Percentiles rank a stretch among this genome's conserved stretches.
Conservation (phyloP, 2,888 invertebrate species). For the Machimus atricapillus region DNA sequence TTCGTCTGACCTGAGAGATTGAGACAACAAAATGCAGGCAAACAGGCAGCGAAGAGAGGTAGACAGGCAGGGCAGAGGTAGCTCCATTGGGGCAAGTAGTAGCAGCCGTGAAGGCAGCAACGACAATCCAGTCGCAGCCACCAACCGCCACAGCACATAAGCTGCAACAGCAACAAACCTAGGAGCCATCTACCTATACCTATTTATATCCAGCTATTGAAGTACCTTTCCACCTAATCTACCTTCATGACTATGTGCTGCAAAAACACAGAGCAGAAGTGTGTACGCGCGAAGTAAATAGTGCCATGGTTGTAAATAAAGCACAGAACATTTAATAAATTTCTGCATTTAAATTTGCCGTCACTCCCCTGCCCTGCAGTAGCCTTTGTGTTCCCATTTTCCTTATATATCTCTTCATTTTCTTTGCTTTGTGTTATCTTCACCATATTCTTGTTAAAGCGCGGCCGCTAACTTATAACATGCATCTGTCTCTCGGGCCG, state of each 20-base stretch:
- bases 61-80: neutral
- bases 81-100: neutral
- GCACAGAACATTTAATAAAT: constrained; percentile 35
- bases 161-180: constrained; percentile 19
- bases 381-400: constrained; percentile 14
- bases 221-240: constrained; percentile 20
- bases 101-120: neutral
- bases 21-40: constrained; percentile 20
- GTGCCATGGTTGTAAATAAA: constrained; percentile 1
- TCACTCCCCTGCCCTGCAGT: neutral
- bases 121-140: neutral
- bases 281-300: neutral
- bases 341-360: constrained; percentile 35
- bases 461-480: constrained; percentile 10
- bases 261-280: constrained; percentile 5
- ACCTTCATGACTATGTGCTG: neutral
- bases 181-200: constrained; percentile 15
- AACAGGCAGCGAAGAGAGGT: neutral
- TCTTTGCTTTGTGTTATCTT: constrained; percentile 35
- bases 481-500: neutral
- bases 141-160: constrained; percentile 14
- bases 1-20: constrained; percentile 10
- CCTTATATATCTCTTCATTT: constrained; percentile 24
- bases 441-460: constrained; percentile 28
- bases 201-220: neutral